A percentile compares a stretch with the other conserved stretches of the same genome.
phyloP scores from a whole-genome alignment of 2,113 vertebrate species.

The Urocitellus parryii region DNA sequence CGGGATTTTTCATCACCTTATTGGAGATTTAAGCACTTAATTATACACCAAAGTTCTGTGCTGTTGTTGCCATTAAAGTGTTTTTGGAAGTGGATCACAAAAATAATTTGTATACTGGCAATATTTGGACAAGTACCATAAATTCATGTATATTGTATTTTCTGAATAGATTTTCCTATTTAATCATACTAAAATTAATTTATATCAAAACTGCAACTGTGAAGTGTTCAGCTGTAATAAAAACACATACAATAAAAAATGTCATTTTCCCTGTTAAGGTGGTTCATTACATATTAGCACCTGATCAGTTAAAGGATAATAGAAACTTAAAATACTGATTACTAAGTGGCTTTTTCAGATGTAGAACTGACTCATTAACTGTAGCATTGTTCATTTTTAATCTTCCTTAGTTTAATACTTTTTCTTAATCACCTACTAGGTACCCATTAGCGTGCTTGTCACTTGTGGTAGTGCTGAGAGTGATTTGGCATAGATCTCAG shows the following conservation, averaged over 20 bases:
- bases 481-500: background rate
- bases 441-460: background rate
- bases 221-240: constrained; percentile 69
- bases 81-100: constrained; percentile 17
- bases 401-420: constrained; percentile 37
- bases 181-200: constrained; percentile 62
- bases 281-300: constrained; percentile 1
- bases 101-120: constrained; percentile 65
- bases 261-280: background rate
- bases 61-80: background rate
- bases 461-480: background rate
- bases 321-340: background rate
- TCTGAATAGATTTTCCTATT: constrained; percentile 67
- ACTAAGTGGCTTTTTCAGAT: background rate
- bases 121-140: constrained; percentile 66
- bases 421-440: background rate
- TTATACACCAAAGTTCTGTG: background rate
- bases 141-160: constrained; percentile 67
- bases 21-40: background rate
- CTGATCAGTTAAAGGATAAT: constrained; percentile 6
- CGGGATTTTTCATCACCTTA: background rate
- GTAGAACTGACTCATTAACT: background rate
- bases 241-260: background rate
- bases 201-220: constrained; percentile 57
- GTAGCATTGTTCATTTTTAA: background rate